These are phyloP conservation scores for Apamea epomidion DNA, from an alignment of 2,888 invertebrate species.

Conservation along the genomic window DNA sequence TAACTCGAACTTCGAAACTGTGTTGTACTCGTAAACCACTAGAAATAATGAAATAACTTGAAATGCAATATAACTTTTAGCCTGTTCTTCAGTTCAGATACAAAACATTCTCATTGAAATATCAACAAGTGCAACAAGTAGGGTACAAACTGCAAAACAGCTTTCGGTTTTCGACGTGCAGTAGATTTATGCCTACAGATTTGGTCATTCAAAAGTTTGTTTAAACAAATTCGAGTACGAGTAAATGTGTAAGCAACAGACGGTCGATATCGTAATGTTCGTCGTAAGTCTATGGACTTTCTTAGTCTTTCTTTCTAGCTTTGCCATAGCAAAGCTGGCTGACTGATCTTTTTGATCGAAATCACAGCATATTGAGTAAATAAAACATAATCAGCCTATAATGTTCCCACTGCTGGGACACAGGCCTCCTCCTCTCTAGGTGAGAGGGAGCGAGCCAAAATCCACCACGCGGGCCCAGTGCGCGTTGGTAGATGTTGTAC, in stretches of 20 bases:
- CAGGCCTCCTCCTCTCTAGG: too few relatives aligned
- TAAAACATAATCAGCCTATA: too few relatives aligned
- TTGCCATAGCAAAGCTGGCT: too few relatives aligned
- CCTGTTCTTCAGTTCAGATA: not conserved
- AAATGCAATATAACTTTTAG: constrained; percentile 1
- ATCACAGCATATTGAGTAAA: not conserved
- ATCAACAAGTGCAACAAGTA: not conserved
- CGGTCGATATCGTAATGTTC: not conserved
- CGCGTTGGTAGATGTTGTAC: too few relatives aligned
- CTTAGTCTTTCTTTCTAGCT: too few relatives aligned
- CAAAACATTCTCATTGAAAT: constrained; percentile 7
- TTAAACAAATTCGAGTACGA: not conserved
- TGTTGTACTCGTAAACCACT: constrained; percentile 19
- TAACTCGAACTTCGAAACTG: not conserved
- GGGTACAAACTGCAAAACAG: not conserved
- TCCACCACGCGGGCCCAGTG: too few relatives aligned
- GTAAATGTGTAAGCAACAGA: not conserved
- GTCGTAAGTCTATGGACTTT: not conserved
- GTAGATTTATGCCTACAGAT: not conserved
- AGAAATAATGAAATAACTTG: constrained; percentile 14
- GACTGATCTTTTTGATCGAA: not conserved
- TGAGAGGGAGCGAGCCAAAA: too few relatives aligned
- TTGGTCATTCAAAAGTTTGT: not conserved
- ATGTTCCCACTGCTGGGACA: too few relatives aligned
- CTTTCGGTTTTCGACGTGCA: not conserved